Evolutionary conservation across 2,797 vertebrate species (phyloP).

Genomic region (Cheracebus regulus): DNA sequence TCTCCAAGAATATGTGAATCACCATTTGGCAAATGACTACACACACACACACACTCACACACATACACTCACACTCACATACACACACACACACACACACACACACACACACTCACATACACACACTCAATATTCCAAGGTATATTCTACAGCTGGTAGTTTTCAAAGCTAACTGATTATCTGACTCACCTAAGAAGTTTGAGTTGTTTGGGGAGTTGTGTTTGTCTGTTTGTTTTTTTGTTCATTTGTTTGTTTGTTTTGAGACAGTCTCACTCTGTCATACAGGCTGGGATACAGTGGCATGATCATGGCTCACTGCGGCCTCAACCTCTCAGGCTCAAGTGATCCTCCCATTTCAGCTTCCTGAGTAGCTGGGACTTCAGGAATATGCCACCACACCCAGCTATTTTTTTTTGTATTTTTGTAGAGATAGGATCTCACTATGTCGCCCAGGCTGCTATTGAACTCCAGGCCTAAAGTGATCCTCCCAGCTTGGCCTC

Average conservation of each 20-base stretch:
- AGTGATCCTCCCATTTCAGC: not conserved
- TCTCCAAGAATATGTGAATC: not conserved
- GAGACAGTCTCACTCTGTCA: not conserved
- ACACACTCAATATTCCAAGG: not conserved
- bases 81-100: not conserved
- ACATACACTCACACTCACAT: no score
- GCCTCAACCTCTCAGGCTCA: not conserved
- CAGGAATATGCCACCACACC: not conserved
- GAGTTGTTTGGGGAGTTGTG: not conserved
- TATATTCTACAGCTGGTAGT: not conserved
- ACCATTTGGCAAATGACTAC: not conserved
- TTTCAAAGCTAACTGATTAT: not conserved
- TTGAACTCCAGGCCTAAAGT: no score
- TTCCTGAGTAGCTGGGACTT: not conserved
- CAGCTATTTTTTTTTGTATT: not conserved
- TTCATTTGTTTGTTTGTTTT: no score
- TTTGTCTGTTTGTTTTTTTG: no score
- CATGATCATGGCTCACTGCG: not conserved
- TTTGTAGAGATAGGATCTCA: not conserved
- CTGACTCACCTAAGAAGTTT: not conserved
- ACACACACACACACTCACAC: not conserved
- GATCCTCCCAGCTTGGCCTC: not conserved
- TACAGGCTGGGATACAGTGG: not conserved
- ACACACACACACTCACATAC: not conserved
- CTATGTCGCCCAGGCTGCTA: no score